A percentile compares a stretch with the other conserved stretches of the same genome.
phyloP scores from a whole-genome alignment of 2,888 invertebrate genomes.

The Pachliopta kotzebuea region DNA sequence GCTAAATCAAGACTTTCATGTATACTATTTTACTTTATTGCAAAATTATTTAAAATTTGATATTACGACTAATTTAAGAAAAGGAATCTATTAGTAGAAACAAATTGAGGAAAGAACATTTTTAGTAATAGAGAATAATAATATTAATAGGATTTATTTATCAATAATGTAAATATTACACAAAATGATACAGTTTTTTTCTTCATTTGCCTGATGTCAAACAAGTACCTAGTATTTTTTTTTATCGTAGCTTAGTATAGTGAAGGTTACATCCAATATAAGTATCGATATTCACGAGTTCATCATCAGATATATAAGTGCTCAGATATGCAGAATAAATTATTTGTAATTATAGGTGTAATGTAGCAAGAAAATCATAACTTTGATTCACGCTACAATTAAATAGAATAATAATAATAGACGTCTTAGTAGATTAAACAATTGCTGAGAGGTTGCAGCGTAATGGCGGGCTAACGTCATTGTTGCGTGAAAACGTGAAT shows the following conservation, averaged over 20 bases:
- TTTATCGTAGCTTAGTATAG: no score
- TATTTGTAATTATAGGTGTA: constrained; percentile 1
- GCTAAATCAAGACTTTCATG: no score
- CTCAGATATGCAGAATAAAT: neutral
- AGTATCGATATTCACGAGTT: neutral
- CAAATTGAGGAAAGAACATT: no score
- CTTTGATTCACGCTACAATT: constrained; percentile 28
- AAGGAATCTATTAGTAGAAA: no score
- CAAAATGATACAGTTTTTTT: neutral
- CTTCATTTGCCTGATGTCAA: no score
- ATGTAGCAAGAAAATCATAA: constrained; percentile 16
- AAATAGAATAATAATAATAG: constrained; percentile 38
- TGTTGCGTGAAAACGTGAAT: constrained; percentile 63
- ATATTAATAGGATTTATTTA: neutral
- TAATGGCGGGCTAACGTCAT: constrained; percentile 49
- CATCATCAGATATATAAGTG: neutral
- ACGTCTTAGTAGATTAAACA: constrained; percentile 36
- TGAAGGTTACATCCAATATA: neutral
- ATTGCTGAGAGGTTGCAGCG: constrained; percentile 59
- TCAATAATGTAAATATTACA: neutral
- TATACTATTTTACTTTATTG: no score
- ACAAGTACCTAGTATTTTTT: no score
- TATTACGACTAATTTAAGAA: no score
- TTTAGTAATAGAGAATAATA: no score
- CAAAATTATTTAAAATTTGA: no score